phyloP scores from a whole-genome alignment of 2,888 invertebrate genomes.

The Drosophila prostipennis region DNA sequence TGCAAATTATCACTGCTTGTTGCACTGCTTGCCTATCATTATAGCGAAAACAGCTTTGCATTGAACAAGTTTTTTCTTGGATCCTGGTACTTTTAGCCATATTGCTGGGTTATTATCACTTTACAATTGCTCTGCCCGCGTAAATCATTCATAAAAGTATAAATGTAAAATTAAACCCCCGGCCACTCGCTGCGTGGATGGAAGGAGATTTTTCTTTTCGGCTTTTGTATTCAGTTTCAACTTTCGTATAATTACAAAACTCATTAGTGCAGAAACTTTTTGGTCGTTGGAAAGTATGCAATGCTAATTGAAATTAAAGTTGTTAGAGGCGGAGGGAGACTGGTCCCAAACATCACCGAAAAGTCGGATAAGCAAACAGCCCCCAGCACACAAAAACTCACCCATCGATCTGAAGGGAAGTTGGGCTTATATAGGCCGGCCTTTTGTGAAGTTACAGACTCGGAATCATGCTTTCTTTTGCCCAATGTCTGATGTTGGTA shows the following conservation, averaged over 20 bases:
- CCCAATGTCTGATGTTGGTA: conserved; percentile 9
- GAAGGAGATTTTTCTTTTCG: conserved; percentile 24
- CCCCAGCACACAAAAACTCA: conserved; percentile 4
- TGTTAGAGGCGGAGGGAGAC: background rate
- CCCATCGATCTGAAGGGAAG: background rate
- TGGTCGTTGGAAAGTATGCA: conserved; percentile 14
- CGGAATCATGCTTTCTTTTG: background rate
- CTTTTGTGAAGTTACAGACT: conserved; percentile 1
- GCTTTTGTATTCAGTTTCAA: conserved; percentile 54
- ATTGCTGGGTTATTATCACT: conserved; percentile 6
- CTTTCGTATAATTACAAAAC: conserved; percentile 72
- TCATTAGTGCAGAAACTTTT: conserved; percentile 59
- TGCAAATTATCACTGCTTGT: background rate
- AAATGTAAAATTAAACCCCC: conserved; percentile 12
- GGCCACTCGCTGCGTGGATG: background rate
- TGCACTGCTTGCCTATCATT: background rate
- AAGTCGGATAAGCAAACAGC: conserved; percentile 22
- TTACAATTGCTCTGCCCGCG: conserved; percentile 8
- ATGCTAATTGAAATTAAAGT: conserved; percentile 46
- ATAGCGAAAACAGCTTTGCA: conserved; percentile 7
- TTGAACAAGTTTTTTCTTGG: conserved; percentile 6
- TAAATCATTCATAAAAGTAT: conserved; percentile 22
- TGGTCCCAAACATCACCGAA: conserved; percentile 5
- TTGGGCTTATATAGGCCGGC: conserved; percentile 13
- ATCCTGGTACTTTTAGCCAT: conserved; percentile 1